Conservation (phyloP, 2,797 vertebrate species). For the Tolypeutes matacus region DNA sequence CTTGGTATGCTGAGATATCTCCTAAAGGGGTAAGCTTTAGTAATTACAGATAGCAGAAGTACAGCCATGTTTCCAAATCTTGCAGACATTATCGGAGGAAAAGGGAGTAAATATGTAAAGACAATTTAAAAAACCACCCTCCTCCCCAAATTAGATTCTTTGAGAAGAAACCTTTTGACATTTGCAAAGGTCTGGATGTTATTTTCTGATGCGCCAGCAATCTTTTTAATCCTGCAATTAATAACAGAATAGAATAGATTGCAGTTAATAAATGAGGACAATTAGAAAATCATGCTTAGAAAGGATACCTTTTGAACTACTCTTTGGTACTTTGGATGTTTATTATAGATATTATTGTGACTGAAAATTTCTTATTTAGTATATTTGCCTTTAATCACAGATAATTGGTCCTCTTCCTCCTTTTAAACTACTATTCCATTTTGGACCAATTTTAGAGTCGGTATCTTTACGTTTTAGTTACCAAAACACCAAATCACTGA, state of each 20-base stretch:
- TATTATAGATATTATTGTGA: constrained; percentile 66
- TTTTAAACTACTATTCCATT: constrained; percentile 69
- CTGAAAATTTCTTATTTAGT: constrained; percentile 67
- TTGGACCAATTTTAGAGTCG: constrained; percentile 25
- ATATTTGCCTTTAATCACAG: constrained; percentile 55
- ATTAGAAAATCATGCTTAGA: constrained; percentile 60
- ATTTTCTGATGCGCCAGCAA: constrained; percentile 82
- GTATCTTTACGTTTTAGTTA: constrained; percentile 49
- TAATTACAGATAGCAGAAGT: neutral
- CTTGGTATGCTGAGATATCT: constrained; percentile 56
- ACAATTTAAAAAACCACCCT: constrained; percentile 32
- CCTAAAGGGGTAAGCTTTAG: constrained; percentile 41
- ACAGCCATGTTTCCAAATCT: constrained; percentile 39
- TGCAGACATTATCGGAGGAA: constrained; percentile 44
- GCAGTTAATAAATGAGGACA: constrained; percentile 64
- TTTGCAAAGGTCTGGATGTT: constrained; percentile 76
- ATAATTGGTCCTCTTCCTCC: constrained; percentile 64
- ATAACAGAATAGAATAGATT: constrained; percentile 67
- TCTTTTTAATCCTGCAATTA: constrained; percentile 77
- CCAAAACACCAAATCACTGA: constrained; percentile 48
- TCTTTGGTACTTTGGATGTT: constrained; percentile 67
- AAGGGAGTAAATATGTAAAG: constrained; percentile 26
- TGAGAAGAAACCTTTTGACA: constrained; percentile 75
- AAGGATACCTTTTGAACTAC: constrained; percentile 64
- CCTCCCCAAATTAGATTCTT: constrained; percentile 25